These are phyloP conservation scores for Phasianus colchicus DNA, from an alignment of 2,113 vertebrate genomes.

Conservation along the genomic window DNA sequence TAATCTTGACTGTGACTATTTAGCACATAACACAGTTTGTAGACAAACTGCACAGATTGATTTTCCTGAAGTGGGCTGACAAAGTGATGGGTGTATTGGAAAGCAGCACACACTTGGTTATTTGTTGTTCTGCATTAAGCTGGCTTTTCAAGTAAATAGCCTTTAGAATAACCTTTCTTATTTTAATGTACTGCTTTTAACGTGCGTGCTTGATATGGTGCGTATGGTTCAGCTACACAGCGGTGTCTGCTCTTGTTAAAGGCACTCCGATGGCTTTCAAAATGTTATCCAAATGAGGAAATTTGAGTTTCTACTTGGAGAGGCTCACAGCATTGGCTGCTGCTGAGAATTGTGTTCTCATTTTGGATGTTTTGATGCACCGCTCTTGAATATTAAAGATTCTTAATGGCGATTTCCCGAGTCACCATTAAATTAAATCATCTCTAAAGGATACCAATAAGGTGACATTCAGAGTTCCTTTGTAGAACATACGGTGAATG, in stretches of 20 bases:
- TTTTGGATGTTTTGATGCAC: background rate
- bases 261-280: background rate
- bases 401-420: background rate
- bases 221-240: background rate
- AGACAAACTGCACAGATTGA: conserved; percentile 30
- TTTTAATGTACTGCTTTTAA: background rate
- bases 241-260: background rate
- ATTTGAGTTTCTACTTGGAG: background rate
- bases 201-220: background rate
- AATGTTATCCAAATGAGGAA: background rate
- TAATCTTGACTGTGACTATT: background rate
- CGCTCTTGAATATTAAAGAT: background rate
- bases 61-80: conserved; percentile 59
- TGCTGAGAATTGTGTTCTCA: background rate
- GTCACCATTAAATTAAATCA: background rate
- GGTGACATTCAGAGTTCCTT: background rate
- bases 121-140: conserved; percentile 1
- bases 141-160: background rate
- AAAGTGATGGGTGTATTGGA: conserved; percentile 41
- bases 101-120: background rate
- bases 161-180: background rate
- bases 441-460: background rate
- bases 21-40: background rate
- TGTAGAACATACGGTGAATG: background rate
- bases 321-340: background rate